Evolutionary conservation across 2,888 invertebrate genomes (phyloP).

Genomic region (Trimorus sp.): DNA sequence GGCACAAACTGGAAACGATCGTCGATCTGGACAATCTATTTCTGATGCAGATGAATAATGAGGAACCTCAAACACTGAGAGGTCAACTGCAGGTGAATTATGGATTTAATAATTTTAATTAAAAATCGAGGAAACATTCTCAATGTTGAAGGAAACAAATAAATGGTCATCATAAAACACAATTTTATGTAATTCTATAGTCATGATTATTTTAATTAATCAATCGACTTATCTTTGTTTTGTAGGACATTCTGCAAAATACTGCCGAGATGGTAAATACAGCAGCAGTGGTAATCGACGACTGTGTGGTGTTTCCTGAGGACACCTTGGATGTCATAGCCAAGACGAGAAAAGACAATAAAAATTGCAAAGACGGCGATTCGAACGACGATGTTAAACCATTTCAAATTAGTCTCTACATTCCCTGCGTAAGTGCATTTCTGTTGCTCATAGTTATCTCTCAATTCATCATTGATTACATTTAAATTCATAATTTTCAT

Average conservation of each 20-base stretch:
- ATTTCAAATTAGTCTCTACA: constrained; percentile 86
- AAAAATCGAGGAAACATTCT: too few relatives aligned
- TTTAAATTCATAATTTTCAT: too few relatives aligned
- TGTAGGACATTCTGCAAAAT: constrained; percentile 84
- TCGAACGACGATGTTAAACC: constrained; percentile 77
- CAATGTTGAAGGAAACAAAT: too few relatives aligned
- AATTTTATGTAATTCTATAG: too few relatives aligned
- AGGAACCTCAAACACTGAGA: constrained; percentile 85
- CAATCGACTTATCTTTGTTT: constrained; percentile 62
- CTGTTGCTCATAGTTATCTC: not conserved
- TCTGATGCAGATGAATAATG: constrained; percentile 85
- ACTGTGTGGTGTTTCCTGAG: constrained; percentile 85
- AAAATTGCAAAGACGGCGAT: constrained; percentile 81
- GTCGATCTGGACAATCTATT: constrained; percentile 90
- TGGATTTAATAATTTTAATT: constrained; percentile 3
- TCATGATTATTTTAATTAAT: too few relatives aligned
- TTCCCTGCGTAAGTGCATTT: constrained; percentile 85
- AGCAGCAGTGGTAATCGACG: constrained; percentile 89
- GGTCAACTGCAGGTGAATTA: constrained; percentile 86
- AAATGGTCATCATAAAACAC: too few relatives aligned
- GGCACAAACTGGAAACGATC: constrained; percentile 89
- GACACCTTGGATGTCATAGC: constrained; percentile 86
- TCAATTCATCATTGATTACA: too few relatives aligned
- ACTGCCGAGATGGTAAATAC: constrained; percentile 84
- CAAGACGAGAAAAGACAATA: constrained; percentile 84